Percentiles rank a stretch among this genome's conserved stretches.
These are phyloP conservation scores for Podiceps cristatus DNA, from an alignment of 2,113 vertebrate species.

Conservation along the genomic window DNA sequence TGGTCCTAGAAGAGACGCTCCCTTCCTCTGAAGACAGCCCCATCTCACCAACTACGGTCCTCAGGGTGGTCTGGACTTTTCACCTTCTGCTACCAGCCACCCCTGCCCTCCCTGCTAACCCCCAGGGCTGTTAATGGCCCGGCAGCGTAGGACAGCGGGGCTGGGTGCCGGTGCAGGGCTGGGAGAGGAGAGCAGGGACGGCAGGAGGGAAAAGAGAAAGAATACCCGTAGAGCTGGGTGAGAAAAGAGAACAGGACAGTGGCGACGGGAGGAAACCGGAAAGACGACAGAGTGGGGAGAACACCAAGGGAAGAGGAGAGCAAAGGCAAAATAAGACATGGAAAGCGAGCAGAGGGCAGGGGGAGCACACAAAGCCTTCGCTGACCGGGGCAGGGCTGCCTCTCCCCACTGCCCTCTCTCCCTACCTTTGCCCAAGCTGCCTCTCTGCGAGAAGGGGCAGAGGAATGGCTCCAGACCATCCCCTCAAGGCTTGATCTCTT, in stretches of 20 bases:
- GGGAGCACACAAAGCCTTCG: not conserved
- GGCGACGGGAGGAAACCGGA: not conserved
- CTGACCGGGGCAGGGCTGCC: not conserved
- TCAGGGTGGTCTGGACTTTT: not conserved
- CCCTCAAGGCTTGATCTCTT: not conserved
- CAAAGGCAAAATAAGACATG: not conserved
- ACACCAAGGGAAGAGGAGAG: not conserved
- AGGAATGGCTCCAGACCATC: not conserved
- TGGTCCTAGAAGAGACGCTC: not conserved
- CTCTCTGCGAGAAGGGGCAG: not conserved
- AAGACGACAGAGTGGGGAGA: not conserved
- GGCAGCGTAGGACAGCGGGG: not conserved
- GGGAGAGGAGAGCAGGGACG: not conserved
- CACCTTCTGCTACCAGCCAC: not conserved
- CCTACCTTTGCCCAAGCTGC: not conserved
- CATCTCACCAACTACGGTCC: not conserved
- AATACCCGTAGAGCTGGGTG: fast-evolving
- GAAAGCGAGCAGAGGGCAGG: not conserved
- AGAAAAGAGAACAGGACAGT: not conserved
- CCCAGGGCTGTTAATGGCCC: no score
- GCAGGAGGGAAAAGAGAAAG: not conserved
- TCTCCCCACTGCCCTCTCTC: not conserved
- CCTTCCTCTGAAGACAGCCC: not conserved
- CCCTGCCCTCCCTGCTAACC: not conserved
- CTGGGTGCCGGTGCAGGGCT: not conserved